These are phyloP conservation scores for Mormyrus proboscirostris DNA, from an alignment of 2,797 vertebrate genomes.

Conservation along the genomic window DNA sequence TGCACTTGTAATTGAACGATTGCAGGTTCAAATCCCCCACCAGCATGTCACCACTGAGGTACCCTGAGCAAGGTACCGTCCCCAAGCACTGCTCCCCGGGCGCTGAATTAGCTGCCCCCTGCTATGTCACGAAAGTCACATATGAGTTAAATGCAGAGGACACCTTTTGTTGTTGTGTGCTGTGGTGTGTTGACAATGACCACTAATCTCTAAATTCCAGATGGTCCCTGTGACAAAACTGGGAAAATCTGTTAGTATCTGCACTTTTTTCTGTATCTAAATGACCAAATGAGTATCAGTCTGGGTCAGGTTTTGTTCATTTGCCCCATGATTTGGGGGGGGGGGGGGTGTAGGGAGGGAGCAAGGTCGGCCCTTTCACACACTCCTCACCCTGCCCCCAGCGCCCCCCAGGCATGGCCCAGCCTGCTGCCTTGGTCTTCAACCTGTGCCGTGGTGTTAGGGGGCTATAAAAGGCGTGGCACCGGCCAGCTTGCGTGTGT, in stretches of 20 bases:
- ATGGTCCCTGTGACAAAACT: background rate
- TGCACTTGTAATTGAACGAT: too few species aligned
- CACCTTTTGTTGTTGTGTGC: too few species aligned
- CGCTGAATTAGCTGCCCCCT: too few species aligned
- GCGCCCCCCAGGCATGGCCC: background rate
- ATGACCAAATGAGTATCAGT: background rate
- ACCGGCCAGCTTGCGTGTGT: background rate
- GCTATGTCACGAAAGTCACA: too few species aligned
- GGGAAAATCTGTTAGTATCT: background rate
- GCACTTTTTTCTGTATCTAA: background rate
- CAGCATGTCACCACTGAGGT: too few species aligned
- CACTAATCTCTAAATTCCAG: background rate
- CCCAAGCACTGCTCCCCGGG: too few species aligned
- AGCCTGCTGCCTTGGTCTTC: constrained; percentile 20
- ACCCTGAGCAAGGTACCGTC: too few species aligned
- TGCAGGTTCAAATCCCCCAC: too few species aligned
- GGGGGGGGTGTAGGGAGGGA: background rate
- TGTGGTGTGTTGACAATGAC: too few species aligned
- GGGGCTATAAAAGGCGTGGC: background rate
- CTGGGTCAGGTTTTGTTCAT: background rate
- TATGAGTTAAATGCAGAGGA: too few species aligned
- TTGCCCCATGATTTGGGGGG: background rate
- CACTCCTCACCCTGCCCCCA: constrained; percentile 1
- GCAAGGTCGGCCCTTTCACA: constrained; percentile 27
- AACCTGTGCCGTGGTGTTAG: constrained; percentile 23